Conservation (phyloP, 2,888 invertebrate genomes). For the Dexiosoma caninum region DNA sequence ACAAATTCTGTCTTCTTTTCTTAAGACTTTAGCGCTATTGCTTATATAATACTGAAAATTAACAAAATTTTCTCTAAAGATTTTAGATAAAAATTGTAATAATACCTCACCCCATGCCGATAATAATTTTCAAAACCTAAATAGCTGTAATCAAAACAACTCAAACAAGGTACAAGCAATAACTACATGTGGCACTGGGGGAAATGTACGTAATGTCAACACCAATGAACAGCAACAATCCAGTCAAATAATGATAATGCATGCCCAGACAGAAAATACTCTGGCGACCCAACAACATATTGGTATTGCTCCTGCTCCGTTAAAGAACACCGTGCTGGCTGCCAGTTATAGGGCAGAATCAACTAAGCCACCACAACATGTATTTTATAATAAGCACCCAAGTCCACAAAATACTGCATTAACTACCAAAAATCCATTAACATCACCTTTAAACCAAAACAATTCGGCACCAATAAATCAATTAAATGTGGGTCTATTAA, state of each 20-base stretch:
- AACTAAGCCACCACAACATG: conserved; percentile 61
- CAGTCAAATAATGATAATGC: conserved; percentile 22
- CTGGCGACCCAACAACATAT: conserved; percentile 5
- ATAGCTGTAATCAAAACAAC: conserved; percentile 71
- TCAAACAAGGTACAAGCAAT: conserved; percentile 59
- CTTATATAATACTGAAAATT: too few relatives aligned
- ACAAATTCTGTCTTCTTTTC: too few relatives aligned
- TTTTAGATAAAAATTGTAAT: conserved; percentile 84
- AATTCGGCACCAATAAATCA: conserved; percentile 71
- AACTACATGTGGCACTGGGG: conserved; percentile 37
- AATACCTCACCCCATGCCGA: conserved; percentile 79
- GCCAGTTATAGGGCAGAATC: conserved; percentile 30
- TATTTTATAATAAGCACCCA: conserved; percentile 59
- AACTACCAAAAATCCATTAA: conserved; percentile 16
- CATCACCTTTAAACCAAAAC: conserved; percentile 67
- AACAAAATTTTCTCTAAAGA: conserved; percentile 68
- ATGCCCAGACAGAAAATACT: conserved; percentile 36
- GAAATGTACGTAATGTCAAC: conserved; percentile 13
- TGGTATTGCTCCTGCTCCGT: conserved; percentile 15
- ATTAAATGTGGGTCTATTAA: conserved; percentile 65
- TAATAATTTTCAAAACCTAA: conserved; percentile 68
- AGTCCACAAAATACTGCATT: conserved; percentile 34
- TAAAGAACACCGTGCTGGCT: conserved; percentile 37
- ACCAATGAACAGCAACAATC: conserved; percentile 35
- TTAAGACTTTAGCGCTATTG: too few relatives aligned